Evolutionary conservation across 2,797 vertebrate species (phyloP), one percentile per base, ranked within the genome.

Genomic region (Sebastiscus albofasciatus): DNA sequence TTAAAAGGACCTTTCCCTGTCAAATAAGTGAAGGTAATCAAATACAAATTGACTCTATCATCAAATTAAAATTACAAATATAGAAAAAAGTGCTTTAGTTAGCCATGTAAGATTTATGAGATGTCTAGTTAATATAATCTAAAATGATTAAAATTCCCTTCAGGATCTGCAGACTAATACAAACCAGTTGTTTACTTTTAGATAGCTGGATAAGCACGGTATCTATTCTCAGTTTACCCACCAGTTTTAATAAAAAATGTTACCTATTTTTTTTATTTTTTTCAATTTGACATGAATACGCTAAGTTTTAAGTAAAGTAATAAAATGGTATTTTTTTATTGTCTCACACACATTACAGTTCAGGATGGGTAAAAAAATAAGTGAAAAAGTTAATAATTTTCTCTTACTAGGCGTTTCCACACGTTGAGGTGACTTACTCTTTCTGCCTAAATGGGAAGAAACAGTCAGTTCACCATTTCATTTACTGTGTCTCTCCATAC

Each of bases 381-480:
- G 4, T 8, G n/a, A 67, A 74, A 39, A 33, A 26, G 27, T 60
- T 8, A 36, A 34, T 8, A 0, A 39, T 42, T 20, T 71, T 75
- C 5, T 62, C 87, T 85, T 89, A 91, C 88, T 65, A 33, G 59
- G 42, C 8, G 49, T 83, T 70, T 80, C 90, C 42, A 10, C 4
- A 6, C 54, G 6, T 27, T 55, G n/a, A 39, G 82, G 56, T 4
- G 78, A 20, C 33, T 26, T 67, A 9, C n/a, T 66, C 34, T 34
- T 84, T 82, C 87, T 92, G 11, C 61, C 94, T 95, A 34, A 55
- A 67, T 24, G 27, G 52, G 33, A 89, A 81, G 59, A 10, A 72
- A 80, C 2, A 39, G 8, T 55, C 18, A 75, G 55, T 34, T 79
- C 3, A 78, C 4, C 12, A 7, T 66, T 72, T 55, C 2, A 60